Percentiles rank a stretch among this genome's conserved stretches.
These are phyloP conservation scores for Mormyrus hasselquistii DNA, from an alignment of 2,797 vertebrate species.

Conservation along the genomic window DNA sequence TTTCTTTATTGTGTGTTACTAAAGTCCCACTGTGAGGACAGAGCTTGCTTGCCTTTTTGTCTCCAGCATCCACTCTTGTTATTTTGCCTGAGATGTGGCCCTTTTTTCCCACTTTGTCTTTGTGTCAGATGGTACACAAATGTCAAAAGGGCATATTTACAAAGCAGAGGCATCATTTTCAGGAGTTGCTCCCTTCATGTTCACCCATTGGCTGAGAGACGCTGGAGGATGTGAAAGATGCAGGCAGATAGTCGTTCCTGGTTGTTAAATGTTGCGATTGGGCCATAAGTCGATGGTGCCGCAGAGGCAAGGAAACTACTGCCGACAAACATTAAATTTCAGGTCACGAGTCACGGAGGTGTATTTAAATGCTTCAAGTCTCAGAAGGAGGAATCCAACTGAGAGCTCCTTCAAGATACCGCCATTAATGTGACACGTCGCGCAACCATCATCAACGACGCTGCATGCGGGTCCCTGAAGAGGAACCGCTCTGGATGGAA, in stretches of 20 bases:
- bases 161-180: background rate
- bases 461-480: background rate
- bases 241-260: background rate
- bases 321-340: background rate
- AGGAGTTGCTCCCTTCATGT: background rate
- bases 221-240: background rate
- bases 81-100: background rate
- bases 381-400: background rate
- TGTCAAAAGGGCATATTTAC: background rate
- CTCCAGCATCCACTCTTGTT: background rate
- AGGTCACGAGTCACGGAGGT: background rate
- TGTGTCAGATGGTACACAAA: background rate
- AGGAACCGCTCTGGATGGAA: background rate
- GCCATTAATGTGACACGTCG: background rate
- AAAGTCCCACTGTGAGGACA: background rate
- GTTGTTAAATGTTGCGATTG: background rate
- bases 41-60: background rate
- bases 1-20: background rate
- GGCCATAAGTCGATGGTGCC: background rate
- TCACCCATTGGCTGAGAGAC: background rate
- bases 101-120: background rate
- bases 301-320: background rate
- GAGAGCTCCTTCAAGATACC: background rate
- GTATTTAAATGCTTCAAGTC: background rate
- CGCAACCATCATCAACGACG: background rate